phyloP scores from a whole-genome alignment of 1,140 invertebrate genomes.

The Drosophila sp. region DNA sequence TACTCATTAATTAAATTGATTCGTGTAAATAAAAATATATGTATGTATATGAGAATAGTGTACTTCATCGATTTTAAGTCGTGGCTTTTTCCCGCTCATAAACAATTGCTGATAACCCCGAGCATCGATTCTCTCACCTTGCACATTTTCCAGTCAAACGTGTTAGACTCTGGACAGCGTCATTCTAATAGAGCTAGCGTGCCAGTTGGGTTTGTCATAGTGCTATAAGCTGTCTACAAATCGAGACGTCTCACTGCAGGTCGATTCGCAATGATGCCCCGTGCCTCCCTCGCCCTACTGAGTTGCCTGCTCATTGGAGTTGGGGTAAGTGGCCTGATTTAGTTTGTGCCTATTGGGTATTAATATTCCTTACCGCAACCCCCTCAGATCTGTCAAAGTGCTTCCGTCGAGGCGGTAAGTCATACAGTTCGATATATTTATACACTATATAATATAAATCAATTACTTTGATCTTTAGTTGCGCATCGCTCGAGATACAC shows the following conservation, averaged over 20 bases:
- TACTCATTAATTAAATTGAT: background rate
- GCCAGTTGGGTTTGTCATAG: constrained; percentile 33
- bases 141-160: constrained; percentile 59
- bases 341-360: background rate
- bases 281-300: background rate
- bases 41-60: background rate
- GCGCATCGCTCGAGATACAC: constrained; percentile 43
- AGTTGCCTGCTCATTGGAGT: constrained; percentile 26
- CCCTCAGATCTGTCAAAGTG: constrained; percentile 31
- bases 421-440: background rate
- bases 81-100: constrained; percentile 39
- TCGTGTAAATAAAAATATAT: constrained; percentile 28
- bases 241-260: constrained; percentile 32
- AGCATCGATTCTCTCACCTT: constrained; percentile 47
- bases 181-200: constrained; percentile 38
- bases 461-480: constrained; percentile 16
- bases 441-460: background rate
- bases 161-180: constrained; percentile 32
- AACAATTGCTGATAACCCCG: constrained; percentile 58
- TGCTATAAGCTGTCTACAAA: constrained; percentile 30
- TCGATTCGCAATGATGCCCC: constrained; percentile 34
- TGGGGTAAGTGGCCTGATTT: constrained; percentile 26
- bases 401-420: constrained; percentile 38
- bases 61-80: constrained; percentile 37
- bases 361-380: background rate